These are phyloP conservation scores for Pristionchus exspectatus DNA, from an alignment of 2,888 invertebrate species.

Conservation along the genomic window DNA sequence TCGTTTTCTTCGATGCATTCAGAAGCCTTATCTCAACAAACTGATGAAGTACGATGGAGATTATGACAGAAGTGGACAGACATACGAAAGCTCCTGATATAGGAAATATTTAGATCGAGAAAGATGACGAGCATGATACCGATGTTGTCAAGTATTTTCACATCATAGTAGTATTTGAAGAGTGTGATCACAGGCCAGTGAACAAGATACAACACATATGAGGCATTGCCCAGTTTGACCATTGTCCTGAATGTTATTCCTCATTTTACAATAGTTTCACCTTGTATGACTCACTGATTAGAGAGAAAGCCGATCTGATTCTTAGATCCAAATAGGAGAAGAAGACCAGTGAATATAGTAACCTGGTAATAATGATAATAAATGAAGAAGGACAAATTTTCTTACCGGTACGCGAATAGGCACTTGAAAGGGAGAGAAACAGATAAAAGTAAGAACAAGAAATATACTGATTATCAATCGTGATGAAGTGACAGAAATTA, in stretches of 20 bases:
- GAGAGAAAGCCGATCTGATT: neutral
- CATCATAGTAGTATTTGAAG: neutral
- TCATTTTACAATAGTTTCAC: too few species aligned
- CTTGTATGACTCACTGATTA: neutral
- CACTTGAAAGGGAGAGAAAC: neutral
- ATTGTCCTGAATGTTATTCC: neutral
- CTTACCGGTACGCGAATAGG: neutral
- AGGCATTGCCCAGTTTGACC: neutral
- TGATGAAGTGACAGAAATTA: neutral
- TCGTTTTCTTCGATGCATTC: neutral
- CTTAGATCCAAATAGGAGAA: neutral
- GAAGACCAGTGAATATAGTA: neutral
- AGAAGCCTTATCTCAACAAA: neutral
- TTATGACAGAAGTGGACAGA: neutral
- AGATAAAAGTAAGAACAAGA: neutral
- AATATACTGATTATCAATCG: neutral
- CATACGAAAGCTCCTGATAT: neutral
- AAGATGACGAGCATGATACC: neutral
- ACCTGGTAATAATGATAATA: neutral
- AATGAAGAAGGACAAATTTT: neutral
- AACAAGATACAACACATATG: constrained; percentile 8
- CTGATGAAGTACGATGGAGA: neutral
- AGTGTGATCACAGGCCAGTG: constrained; percentile 19
- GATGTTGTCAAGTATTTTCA: neutral
- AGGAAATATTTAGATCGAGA: neutral